These are phyloP conservation scores for Mechanitis messenoides DNA, from an alignment of 2,888 invertebrate genomes.

Conservation along the genomic window DNA sequence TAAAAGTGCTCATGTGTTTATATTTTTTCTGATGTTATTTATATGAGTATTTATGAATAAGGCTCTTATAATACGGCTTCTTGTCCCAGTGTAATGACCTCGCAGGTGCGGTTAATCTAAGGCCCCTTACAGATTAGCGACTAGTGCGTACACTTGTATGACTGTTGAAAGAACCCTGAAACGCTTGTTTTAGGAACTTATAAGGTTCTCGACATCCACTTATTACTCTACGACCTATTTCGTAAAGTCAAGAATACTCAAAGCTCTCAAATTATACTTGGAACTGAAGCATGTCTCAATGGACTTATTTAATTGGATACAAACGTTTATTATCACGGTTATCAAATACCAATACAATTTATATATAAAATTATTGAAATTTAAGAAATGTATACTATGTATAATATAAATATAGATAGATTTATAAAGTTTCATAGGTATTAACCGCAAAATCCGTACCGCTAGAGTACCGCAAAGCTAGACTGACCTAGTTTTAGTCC, in stretches of 20 bases:
- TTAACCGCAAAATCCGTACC: conserved; percentile 44
- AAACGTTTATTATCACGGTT: conserved; percentile 1
- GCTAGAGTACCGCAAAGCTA: conserved; percentile 47
- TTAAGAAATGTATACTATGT: neutral
- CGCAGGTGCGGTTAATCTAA: conserved; percentile 6
- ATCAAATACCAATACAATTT: neutral
- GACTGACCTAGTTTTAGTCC: conserved; percentile 58
- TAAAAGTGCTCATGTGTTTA: too few relatives aligned
- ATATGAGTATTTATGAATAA: neutral
- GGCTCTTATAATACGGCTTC: neutral
- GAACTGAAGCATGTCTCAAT: conserved; percentile 1
- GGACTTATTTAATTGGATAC: neutral
- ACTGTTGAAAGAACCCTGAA: neutral
- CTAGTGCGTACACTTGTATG: neutral
- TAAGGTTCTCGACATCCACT: neutral
- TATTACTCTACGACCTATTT: neutral
- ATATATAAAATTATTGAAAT: too few relatives aligned
- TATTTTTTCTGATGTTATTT: too few relatives aligned
- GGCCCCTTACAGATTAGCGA: neutral
- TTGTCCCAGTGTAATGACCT: conserved; percentile 6
- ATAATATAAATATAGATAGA: neutral
- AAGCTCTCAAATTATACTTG: neutral
- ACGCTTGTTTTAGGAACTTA: neutral
- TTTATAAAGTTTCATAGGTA: conserved; percentile 24
- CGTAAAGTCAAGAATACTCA: conserved; percentile 4